A percentile compares a stretch with the other conserved stretches of the same genome.
phyloP scores from a whole-genome alignment of 2,113 vertebrate genomes.

The Tenrec ecaudatus region DNA sequence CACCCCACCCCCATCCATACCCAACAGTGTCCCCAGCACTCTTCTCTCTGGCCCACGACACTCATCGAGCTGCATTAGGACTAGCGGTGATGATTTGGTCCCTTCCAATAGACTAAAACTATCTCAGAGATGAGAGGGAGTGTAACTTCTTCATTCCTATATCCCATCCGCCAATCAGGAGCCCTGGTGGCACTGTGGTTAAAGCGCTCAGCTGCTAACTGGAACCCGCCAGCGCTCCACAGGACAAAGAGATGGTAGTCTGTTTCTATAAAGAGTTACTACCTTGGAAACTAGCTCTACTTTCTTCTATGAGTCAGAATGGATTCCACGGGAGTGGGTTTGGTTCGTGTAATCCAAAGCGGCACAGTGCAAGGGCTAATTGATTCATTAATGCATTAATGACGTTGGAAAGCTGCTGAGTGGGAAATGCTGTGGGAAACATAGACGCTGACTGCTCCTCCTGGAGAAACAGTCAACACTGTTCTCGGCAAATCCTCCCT shows the following conservation, averaged over 20 bases:
- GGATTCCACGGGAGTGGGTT: no score
- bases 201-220: no score
- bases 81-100: background rate
- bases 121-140: background rate
- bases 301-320: no score
- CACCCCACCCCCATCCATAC: no score
- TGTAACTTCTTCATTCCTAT: background rate
- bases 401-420: constrained; percentile 3
- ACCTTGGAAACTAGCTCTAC: no score
- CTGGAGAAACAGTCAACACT: background rate
- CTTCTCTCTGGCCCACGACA: background rate
- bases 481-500: background rate
- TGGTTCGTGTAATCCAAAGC: background rate
- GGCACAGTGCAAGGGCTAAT: background rate
- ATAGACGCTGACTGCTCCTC: background rate
- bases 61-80: background rate
- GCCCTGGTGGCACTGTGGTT: no score
- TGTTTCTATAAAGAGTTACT: no score
- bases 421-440: background rate
- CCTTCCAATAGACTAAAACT: background rate
- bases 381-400: background rate
- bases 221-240: no score
- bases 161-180: no score
- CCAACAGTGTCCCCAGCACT: background rate
- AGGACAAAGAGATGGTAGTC: no score